A percentile compares a stretch with the other conserved stretches of the same genome.
These are phyloP conservation scores for Temnothorax curvispinosus DNA, from an alignment of 1,140 invertebrate species.

Conservation along the genomic window DNA sequence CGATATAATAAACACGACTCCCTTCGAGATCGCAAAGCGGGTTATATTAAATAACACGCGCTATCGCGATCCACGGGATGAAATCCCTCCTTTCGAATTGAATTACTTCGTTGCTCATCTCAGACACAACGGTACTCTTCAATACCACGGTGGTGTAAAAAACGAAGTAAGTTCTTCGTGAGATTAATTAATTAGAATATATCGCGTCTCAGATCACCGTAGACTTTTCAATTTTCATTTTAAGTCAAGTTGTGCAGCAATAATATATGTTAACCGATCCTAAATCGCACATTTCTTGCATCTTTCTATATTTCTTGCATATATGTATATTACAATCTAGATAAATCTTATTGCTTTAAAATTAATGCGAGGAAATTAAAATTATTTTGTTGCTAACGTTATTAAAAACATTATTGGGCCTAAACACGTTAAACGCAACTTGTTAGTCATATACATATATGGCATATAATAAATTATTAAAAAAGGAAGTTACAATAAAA, in stretches of 20 bases:
- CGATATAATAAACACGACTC: slow-evolving; percentile 72
- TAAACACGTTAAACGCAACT: neutral
- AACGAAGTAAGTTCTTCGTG: slow-evolving; percentile 80
- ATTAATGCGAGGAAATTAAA: neutral
- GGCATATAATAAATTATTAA: neutral
- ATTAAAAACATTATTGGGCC: neutral
- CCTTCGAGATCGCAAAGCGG: slow-evolving; percentile 69
- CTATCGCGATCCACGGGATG: slow-evolving; percentile 74
- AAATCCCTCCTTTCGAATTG: slow-evolving; percentile 82
- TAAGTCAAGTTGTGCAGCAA: neutral
- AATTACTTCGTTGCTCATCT: slow-evolving; percentile 82
- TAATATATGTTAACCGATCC: neutral
- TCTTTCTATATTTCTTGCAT: neutral
- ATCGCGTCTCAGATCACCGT: neutral
- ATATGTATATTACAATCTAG: neutral
- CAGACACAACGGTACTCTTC: slow-evolving; percentile 83
- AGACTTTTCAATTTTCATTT: neutral
- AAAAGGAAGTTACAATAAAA: slow-evolving; percentile 15
- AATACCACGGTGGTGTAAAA: slow-evolving; percentile 79
- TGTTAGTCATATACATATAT: neutral
- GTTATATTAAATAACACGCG: slow-evolving; percentile 74
- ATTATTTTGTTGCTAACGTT: neutral
- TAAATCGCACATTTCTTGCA: neutral
- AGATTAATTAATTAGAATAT: neutral
- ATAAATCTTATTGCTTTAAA: neutral